phyloP scores from a whole-genome alignment of 2,113 vertebrate genomes.

The Corythoichthys haematopterus region DNA sequence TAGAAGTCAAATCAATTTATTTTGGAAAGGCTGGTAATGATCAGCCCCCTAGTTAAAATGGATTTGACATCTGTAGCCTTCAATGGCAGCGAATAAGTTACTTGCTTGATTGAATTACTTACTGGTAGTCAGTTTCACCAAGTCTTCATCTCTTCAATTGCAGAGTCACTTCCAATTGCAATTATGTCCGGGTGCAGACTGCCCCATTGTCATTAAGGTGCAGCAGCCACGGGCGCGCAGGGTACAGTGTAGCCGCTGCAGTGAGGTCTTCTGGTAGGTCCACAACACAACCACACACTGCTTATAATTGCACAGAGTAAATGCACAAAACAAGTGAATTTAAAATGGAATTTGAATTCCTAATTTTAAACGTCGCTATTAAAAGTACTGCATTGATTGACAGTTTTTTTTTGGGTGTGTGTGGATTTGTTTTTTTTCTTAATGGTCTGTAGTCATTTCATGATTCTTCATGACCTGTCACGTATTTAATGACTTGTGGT shows the following conservation, averaged over 20 bases:
- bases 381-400: not conserved
- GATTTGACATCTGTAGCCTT: too few relatives aligned
- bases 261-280: conserved; percentile 95
- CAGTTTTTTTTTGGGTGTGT: not conserved
- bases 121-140: not conserved
- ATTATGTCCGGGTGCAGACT: conserved; percentile 97
- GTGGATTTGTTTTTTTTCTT: not conserved
- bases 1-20: too few relatives aligned
- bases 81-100: too few relatives aligned
- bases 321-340: not conserved
- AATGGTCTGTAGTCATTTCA: not conserved
- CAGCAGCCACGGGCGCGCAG: conserved; percentile 94
- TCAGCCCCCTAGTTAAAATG: too few relatives aligned
- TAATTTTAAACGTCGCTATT: not conserved
- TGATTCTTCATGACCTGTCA: too few relatives aligned
- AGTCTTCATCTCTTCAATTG: not conserved
- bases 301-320: not conserved
- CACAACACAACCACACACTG: not conserved
- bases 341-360: not conserved
- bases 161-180: conserved; percentile 98
- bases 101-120: too few relatives aligned
- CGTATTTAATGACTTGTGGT: not conserved
- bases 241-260: conserved; percentile 96
- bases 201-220: conserved; percentile 98
- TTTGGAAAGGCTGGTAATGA: too few relatives aligned